A percentile compares a stretch with the other conserved stretches of the same genome.
Conservation (phyloP, 2,797 vertebrate genomes). For the Helicolenus hilgendorfi region DNA sequence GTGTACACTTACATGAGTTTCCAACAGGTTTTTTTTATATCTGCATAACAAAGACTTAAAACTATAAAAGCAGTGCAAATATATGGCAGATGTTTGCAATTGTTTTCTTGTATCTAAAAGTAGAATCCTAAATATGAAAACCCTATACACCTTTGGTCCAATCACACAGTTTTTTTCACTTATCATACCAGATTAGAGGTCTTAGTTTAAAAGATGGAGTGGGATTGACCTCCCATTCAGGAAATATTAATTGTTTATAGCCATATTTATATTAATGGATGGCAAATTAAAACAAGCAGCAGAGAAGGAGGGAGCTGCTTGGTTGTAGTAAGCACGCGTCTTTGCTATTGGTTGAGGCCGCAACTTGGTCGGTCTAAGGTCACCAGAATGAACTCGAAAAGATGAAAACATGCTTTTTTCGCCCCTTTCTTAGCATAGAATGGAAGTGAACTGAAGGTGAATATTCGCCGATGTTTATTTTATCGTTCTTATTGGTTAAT, state of each 20-base stretch:
- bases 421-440: too few relatives aligned
- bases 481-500: neutral
- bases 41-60: neutral
- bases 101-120: neutral
- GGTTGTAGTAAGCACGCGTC: neutral
- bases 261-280: neutral
- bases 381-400: too few relatives aligned
- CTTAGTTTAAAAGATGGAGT: neutral
- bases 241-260: neutral
- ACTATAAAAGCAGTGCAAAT: neutral
- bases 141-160: neutral
- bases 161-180: too few relatives aligned
- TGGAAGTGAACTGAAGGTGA: too few relatives aligned
- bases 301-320: neutral
- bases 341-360: too few relatives aligned
- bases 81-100: neutral
- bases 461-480: too few relatives aligned
- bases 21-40: neutral
- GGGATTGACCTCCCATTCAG: neutral
- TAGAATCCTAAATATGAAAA: neutral
- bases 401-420: too few relatives aligned
- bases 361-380: too few relatives aligned
- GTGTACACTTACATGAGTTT: neutral
- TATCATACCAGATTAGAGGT: too few relatives aligned
- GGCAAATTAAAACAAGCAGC: neutral